A percentile compares a stretch with the other conserved stretches of the same genome.
Conservation (phyloP, 2,888 invertebrate genomes). For the Meandrusa payeni region DNA sequence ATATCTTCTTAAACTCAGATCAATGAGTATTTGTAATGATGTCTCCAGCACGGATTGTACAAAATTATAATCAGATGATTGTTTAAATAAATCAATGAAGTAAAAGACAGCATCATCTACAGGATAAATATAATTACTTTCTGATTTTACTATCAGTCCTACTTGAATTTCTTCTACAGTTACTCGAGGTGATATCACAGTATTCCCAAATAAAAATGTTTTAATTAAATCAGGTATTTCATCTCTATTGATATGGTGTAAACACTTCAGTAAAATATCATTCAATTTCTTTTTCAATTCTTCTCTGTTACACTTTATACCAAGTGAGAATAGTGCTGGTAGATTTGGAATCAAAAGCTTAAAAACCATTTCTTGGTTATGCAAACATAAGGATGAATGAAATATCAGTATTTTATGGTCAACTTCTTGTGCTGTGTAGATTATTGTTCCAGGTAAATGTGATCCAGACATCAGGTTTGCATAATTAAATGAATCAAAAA, state of each 20-base stretch:
- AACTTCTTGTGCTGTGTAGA: conserved; percentile 58
- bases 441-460: conserved; percentile 55
- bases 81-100: conserved; percentile 52
- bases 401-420: conserved; percentile 56
- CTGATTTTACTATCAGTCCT: conserved; percentile 57
- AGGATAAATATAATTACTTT: conserved; percentile 32
- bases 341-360: conserved; percentile 58
- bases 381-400: conserved; percentile 52
- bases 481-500: conserved; percentile 51
- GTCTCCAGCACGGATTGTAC: conserved; percentile 49
- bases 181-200: conserved; percentile 30
- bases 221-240: conserved; percentile 39
- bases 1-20: conserved; percentile 42
- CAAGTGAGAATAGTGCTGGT: conserved; percentile 63
- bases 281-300: conserved; percentile 54
- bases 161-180: conserved; percentile 58
- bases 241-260: conserved; percentile 44
- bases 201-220: conserved; percentile 47
- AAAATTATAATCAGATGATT: conserved; percentile 39
- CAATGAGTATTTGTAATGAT: conserved; percentile 49
- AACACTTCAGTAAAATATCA: conserved; percentile 52
- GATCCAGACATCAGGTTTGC: conserved; percentile 37
- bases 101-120: conserved; percentile 47
- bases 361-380: conserved; percentile 52
- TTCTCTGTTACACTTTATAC: conserved; percentile 52